phyloP scores from a whole-genome alignment of 2,888 invertebrate species.

The Sphinx pinastri region DNA sequence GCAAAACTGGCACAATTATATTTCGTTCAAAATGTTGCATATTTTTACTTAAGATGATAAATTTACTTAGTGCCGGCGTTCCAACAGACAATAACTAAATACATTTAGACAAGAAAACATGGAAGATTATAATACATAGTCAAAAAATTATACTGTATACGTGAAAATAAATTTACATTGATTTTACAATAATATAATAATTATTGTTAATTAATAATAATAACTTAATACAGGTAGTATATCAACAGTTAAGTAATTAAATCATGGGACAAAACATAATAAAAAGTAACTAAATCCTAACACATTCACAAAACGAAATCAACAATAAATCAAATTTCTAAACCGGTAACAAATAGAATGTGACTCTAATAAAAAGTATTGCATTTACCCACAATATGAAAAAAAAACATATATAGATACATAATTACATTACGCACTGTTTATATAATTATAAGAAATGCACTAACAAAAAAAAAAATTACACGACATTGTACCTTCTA shows the following conservation, averaged over 20 bases:
- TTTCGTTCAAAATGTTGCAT: not conserved
- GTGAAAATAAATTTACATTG: not conserved
- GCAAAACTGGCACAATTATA: not conserved
- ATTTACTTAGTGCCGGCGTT: not conserved
- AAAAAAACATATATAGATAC: too few relatives aligned
- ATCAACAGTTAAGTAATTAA: not conserved
- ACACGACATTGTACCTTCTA: too few relatives aligned
- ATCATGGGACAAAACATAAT: not conserved
- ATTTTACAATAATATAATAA: not conserved
- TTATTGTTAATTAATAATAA: too few relatives aligned
- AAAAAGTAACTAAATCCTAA: too few relatives aligned
- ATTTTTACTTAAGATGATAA: not conserved
- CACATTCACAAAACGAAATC: too few relatives aligned
- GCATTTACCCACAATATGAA: too few relatives aligned
- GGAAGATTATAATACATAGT: not conserved
- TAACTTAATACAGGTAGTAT: not conserved
- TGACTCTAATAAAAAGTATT: too few relatives aligned
- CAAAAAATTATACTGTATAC: not conserved
- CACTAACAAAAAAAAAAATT: too few relatives aligned
- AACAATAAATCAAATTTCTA: too few relatives aligned
- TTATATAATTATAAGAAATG: too few relatives aligned
- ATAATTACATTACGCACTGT: too few relatives aligned
- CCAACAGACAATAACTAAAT: not conserved
- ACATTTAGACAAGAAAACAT: not conserved
- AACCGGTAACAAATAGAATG: too few relatives aligned